A percentile compares a stretch with the other conserved stretches of the same genome.
These are phyloP conservation scores for Sander vitreus DNA, from an alignment of 2,113 vertebrate genomes.

Conservation along the genomic window DNA sequence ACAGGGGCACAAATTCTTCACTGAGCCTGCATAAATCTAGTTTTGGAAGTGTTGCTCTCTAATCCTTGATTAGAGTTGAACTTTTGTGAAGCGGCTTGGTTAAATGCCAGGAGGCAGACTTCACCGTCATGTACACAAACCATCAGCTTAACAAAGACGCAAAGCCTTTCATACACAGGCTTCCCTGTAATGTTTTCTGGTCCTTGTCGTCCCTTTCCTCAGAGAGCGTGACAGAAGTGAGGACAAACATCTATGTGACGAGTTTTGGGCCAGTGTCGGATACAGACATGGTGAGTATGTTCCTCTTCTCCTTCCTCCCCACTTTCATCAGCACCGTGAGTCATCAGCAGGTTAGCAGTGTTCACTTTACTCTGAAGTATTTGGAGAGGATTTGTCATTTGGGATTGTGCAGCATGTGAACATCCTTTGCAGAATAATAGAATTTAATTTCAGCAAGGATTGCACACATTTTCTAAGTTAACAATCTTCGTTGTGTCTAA, in stretches of 20 bases:
- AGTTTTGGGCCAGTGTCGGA: conserved; percentile 98
- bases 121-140: conserved; percentile 53
- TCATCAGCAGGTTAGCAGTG: conserved; percentile 19
- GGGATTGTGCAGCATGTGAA: background rate
- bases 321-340: background rate
- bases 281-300: conserved; percentile 94
- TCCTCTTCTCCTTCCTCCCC: conserved; percentile 9
- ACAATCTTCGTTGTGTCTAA: background rate
- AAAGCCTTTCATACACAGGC: conserved; percentile 20
- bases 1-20: conserved; percentile 9
- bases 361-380: background rate
- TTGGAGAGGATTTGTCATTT: conserved; percentile 12
- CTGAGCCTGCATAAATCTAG: background rate
- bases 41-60: conserved; percentile 24
- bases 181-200: conserved; percentile 8
- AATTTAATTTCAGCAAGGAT: background rate
- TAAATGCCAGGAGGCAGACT: conserved; percentile 59
- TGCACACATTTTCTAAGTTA: background rate
- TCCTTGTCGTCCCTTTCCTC: conserved; percentile 49
- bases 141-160: conserved; percentile 47
- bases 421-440: background rate
- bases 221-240: conserved; percentile 98
- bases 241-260: conserved; percentile 98
- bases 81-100: conserved; percentile 49
- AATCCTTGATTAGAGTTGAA: conserved; percentile 34